These are phyloP conservation scores for Syrmaticus mikado DNA, from an alignment of 2,113 vertebrate species.

Conservation along the genomic window DNA sequence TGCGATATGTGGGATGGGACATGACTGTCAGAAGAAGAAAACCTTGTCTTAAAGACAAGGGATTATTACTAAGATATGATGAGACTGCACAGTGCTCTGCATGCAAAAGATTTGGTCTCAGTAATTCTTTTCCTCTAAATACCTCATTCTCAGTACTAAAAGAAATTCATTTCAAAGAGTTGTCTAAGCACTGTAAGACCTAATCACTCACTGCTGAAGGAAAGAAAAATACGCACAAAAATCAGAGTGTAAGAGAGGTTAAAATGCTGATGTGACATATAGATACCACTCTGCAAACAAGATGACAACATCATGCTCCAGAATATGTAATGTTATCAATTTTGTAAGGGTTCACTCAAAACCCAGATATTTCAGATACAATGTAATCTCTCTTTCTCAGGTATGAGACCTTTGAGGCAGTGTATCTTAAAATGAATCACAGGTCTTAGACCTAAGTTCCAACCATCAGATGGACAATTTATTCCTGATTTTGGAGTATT, in stretches of 20 bases:
- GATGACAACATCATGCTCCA: background rate
- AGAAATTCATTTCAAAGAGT: background rate
- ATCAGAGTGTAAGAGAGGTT: background rate
- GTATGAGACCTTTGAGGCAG: background rate
- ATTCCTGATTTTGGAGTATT: background rate
- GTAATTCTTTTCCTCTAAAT: background rate
- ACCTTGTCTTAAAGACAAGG: background rate
- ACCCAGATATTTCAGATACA: background rate
- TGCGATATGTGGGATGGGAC: background rate
- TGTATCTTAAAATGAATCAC: background rate
- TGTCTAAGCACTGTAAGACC: background rate
- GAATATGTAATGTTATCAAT: background rate
- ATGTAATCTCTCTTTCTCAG: background rate
- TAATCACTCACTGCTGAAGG: background rate
- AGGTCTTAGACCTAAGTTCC: background rate
- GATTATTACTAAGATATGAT: background rate
- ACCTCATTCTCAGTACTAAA: background rate
- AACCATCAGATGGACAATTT: background rate
- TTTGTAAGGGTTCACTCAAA: background rate
- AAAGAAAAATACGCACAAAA: background rate
- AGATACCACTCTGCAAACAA: background rate
- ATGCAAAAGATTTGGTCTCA: background rate
- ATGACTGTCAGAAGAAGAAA: background rate
- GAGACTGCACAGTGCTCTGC: background rate
- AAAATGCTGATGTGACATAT: accelerated